Evolutionary conservation across 1,140 invertebrate genomes (phyloP).

Genomic region (Drosophila triauraria): DNA sequence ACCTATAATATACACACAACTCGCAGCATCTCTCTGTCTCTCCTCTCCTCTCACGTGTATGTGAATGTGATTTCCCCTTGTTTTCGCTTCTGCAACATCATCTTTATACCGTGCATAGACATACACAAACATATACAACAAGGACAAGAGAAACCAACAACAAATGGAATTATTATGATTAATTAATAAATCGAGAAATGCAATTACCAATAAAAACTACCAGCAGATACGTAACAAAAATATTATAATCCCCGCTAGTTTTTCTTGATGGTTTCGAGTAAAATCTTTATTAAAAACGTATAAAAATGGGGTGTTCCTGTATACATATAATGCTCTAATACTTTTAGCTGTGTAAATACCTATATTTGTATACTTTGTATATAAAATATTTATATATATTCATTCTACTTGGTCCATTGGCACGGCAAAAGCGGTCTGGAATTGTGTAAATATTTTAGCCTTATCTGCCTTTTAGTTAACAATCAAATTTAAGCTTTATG

Average conservation of each 20-base stretch:
- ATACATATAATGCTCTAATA: constrained; percentile 27
- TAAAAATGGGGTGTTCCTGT: constrained; percentile 39
- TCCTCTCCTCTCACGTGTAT: constrained; percentile 36
- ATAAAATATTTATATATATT: constrained; percentile 25
- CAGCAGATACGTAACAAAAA: constrained; percentile 78
- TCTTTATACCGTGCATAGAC: constrained; percentile 77
- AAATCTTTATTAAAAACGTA: constrained; percentile 55
- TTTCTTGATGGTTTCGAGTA: constrained; percentile 13
- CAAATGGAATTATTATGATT: constrained; percentile 74
- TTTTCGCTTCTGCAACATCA: constrained; percentile 73
- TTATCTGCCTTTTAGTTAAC: background rate
- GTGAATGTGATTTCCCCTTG: constrained; percentile 71
- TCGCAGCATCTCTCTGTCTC: background rate
- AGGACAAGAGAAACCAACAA: constrained; percentile 60
- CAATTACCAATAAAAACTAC: constrained; percentile 84
- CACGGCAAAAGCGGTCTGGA: constrained; percentile 34
- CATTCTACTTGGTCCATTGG: constrained; percentile 40
- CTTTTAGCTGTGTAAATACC: constrained; percentile 29
- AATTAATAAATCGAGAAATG: constrained; percentile 75
- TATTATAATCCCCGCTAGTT: constrained; percentile 8
- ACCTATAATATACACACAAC: constrained; percentile 24
- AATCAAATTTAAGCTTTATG: background rate
- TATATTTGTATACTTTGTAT: constrained; percentile 25
- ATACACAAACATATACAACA: constrained; percentile 59
- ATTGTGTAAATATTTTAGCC: constrained; percentile 15